phyloP scores from a whole-genome alignment of 2,888 invertebrate genomes.

The Meiosimyza platycephala region DNA sequence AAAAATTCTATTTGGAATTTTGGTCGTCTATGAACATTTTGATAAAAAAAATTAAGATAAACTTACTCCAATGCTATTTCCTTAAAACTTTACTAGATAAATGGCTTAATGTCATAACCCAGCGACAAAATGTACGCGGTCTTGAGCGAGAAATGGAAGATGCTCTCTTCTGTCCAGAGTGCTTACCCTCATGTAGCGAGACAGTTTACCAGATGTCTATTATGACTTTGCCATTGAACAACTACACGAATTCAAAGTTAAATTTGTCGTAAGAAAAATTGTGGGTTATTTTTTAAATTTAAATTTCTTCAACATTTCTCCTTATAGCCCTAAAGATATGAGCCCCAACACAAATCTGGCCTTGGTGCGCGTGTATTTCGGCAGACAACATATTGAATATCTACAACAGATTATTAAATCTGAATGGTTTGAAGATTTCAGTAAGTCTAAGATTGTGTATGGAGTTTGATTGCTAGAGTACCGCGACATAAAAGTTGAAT shows the following conservation, averaged over 20 bases:
- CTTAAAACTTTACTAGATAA: slow-evolving; percentile 59
- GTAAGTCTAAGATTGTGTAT: slow-evolving; percentile 67
- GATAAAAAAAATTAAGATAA: background rate
- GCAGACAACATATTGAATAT: slow-evolving; percentile 49
- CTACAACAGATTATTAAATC: slow-evolving; percentile 57
- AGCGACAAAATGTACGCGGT: slow-evolving; percentile 56
- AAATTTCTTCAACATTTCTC: background rate
- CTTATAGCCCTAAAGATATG: slow-evolving; percentile 11
- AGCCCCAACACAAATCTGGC: slow-evolving; percentile 39
- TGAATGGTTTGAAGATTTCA: slow-evolving; percentile 74
- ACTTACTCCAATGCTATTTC: background rate
- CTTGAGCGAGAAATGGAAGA: slow-evolving; percentile 70
- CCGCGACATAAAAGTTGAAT: background rate
- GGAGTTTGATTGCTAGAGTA: no score
- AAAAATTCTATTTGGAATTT: no score
- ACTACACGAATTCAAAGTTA: slow-evolving; percentile 34
- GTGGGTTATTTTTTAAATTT: background rate
- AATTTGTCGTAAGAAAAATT: slow-evolving; percentile 42
- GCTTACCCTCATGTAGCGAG: slow-evolving; percentile 71
- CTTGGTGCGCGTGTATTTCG: slow-evolving; percentile 57
- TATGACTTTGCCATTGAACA: slow-evolving; percentile 41
- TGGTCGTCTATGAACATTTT: no score
- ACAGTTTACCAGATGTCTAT: slow-evolving; percentile 68
- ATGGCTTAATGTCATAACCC: slow-evolving; percentile 66
- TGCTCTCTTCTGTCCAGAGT: slow-evolving; percentile 71